Conservation (phyloP, 2,797 vertebrate genomes). For the Streptopelia turtur region DNA sequence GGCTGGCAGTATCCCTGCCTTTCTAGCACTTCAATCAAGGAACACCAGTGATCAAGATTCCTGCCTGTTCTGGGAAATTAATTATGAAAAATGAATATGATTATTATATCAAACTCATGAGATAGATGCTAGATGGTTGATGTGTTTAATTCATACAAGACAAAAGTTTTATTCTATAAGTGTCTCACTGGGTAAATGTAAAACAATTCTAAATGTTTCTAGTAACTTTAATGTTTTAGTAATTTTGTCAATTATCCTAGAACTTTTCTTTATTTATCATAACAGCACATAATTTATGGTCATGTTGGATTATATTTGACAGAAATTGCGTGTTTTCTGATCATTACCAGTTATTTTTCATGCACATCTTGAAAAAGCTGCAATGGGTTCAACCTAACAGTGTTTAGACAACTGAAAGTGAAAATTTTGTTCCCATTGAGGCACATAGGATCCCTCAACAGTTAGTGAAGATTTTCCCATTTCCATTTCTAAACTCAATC, state of each 20-base stretch:
- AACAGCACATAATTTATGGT: background rate
- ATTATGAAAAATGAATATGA: background rate
- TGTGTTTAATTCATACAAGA: background rate
- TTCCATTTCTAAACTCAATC: background rate
- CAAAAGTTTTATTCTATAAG: background rate
- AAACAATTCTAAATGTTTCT: background rate
- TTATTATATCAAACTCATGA: background rate
- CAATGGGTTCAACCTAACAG: background rate
- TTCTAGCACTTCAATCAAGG: background rate
- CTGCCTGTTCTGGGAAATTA: background rate
- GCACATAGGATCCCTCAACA: background rate
- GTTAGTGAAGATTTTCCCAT: background rate
- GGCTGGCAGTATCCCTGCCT: background rate
- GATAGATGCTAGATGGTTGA: background rate
- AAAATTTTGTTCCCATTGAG: background rate
- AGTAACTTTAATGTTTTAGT: background rate
- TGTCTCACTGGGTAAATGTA: background rate
- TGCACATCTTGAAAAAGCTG: background rate
- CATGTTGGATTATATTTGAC: background rate
- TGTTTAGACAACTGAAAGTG: background rate
- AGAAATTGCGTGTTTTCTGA: background rate
- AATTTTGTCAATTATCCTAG: background rate
- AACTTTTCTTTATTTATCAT: background rate
- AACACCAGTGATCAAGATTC: background rate
- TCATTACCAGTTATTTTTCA: background rate